Base-by-base conservation (phyloP, 2,797 vertebrate species). In the Sebastes iracundus region DNA sequence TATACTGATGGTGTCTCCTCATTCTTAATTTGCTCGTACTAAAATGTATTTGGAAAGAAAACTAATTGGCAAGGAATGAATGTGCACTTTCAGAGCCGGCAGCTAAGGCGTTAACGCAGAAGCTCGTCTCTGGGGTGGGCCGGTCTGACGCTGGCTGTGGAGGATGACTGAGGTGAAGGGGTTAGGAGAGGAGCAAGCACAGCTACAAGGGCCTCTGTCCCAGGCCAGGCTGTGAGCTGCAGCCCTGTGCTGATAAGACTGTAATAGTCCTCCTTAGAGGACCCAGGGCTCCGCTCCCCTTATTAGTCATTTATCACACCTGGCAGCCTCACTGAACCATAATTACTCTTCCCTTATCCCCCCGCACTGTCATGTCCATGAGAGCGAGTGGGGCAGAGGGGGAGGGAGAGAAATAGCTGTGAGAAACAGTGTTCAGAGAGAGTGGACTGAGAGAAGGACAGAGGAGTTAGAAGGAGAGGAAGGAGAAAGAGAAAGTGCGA, bases 261-360 rank as follows among this genome's bases (percentile, higher is more conserved):
- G 97, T 97, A 99, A 99, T 98, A 97, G 98, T 96, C 96, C 97
- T 97, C 97, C 97, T 99, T 98, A 97, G 98, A 99, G 98, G 96
- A 95, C 94, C 96, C 86, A 92, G 95, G 96, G 97, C 97, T 98
- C 96, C 96, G 92, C 96, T 94, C 95, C 93, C 97, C 98, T 99
- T 98, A 99, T 99, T 99, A 99, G 97, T 98, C 97, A 99, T 99
- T 99, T 99, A 99, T 99, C 98, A 99, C 97, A 98, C 97, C 97
- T 99, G 98, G 97, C 98, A 99, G 98, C 97, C 97, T 96, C 96
- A 96, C 97, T 97, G 97, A 98, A 97, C 98, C 97, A 97, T 99
- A 99, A 99, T 99, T 99, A 99, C 97, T 99, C 97, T 98, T 98
- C 97, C 97, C 97, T 99, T 99, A 99, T 99, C 98, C 98, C 93